phyloP scores from a whole-genome alignment of 1,140 invertebrate species.

The Pseudobourletiella spinata region DNA sequence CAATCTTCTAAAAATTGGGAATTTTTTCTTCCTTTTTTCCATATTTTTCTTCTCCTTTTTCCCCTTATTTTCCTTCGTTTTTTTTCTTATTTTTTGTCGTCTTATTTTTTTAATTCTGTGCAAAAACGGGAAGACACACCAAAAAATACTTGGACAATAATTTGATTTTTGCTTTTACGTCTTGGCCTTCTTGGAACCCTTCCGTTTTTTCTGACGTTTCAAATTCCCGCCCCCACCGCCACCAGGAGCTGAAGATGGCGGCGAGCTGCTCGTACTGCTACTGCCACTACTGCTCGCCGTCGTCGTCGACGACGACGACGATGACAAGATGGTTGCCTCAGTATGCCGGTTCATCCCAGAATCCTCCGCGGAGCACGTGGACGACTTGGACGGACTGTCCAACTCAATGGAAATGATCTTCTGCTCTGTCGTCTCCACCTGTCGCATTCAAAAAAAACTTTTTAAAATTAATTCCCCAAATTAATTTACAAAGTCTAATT shows the following conservation, averaged over 20 bases:
- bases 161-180: not conserved
- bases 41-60: too few relatives aligned
- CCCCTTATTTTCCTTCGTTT: too few relatives aligned
- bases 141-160: too few relatives aligned
- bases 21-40: too few relatives aligned
- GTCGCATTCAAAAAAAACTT: slow-evolving; percentile 8
- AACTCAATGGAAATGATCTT: slow-evolving; percentile 79
- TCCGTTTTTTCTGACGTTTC: slow-evolving; percentile 20
- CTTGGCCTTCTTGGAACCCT: slow-evolving; percentile 20
- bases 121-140: too few relatives aligned
- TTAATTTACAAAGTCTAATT: not conserved
- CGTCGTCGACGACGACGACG: not conserved
- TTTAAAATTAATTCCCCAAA: not conserved
- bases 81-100: too few relatives aligned
- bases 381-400: slow-evolving; percentile 47
- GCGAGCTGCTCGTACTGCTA: not conserved
- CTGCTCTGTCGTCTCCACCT: slow-evolving; percentile 79
- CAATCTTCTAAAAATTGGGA: too few relatives aligned
- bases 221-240: slow-evolving; percentile 37
- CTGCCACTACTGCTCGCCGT: too few relatives aligned
- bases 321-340: not conserved
- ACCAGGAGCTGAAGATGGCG: slow-evolving; percentile 29
- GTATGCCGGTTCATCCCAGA: not conserved
- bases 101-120: too few relatives aligned
- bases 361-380: slow-evolving; percentile 19